Percentiles rank a stretch among this genome's conserved stretches.
Conservation (phyloP, 2,113 vertebrate species). For the Philantomba maxwellii region DNA sequence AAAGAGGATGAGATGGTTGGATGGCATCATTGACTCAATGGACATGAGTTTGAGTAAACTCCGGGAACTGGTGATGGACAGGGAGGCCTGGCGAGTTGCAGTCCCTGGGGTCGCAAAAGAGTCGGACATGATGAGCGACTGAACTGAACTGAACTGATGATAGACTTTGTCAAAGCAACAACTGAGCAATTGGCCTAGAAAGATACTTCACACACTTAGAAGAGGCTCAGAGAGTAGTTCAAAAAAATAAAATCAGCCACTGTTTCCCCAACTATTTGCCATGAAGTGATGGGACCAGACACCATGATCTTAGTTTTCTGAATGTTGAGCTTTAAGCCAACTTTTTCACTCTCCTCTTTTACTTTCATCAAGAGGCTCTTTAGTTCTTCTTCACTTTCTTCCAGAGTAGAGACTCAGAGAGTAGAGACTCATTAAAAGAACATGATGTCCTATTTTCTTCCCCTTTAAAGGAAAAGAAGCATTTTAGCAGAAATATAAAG, state of each 20-base stretch:
- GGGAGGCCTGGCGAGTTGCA: neutral
- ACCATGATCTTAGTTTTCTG: neutral
- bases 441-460: neutral
- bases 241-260: neutral
- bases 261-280: neutral
- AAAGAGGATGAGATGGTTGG: neutral
- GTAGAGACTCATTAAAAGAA: slow-evolving; percentile 28
- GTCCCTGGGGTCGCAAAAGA: neutral
- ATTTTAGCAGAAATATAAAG: neutral
- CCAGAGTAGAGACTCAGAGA: neutral
- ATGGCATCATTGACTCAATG: neutral
- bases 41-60: neutral
- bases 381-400: neutral
- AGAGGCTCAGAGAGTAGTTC: neutral
- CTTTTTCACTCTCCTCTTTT: neutral
- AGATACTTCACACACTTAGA: neutral
- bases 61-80: neutral
- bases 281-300: neutral
- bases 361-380: neutral
- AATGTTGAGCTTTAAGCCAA: neutral
- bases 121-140: neutral
- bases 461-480: slow-evolving; percentile 13
- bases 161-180: slow-evolving; percentile 37
- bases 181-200: slow-evolving; percentile 22
- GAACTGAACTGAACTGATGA: neutral